phyloP scores from a whole-genome alignment of 1,140 invertebrate species.

The Ceratina japonica region DNA sequence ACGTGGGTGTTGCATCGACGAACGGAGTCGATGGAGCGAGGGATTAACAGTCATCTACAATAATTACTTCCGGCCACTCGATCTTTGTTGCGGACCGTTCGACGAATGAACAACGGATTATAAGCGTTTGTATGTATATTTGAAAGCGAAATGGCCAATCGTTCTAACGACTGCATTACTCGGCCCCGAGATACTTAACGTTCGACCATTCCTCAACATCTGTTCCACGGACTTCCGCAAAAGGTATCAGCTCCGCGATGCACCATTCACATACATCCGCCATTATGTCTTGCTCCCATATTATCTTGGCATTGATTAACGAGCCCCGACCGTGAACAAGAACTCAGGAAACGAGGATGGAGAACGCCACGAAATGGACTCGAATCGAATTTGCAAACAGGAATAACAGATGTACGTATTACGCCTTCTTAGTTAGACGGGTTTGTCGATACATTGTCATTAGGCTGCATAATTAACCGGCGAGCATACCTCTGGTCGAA shows the following conservation, averaged over 20 bases:
- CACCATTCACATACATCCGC: constrained; percentile 38
- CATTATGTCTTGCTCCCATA: constrained; percentile 47
- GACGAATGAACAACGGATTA: too few relatives aligned
- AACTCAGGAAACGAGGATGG: constrained; percentile 33
- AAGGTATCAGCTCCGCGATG: constrained; percentile 38
- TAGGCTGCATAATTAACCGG: neutral
- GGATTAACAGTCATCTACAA: constrained; percentile 14
- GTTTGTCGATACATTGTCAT: constrained; percentile 1
- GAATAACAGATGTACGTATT: neutral
- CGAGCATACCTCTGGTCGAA: neutral
- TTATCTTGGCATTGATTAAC: constrained; percentile 54
- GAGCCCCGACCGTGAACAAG: constrained; percentile 37
- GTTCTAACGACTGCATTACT: constrained; percentile 30
- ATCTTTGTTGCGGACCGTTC: neutral
- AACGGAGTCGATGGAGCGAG: neutral
- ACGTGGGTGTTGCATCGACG: neutral
- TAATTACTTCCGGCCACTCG: neutral
- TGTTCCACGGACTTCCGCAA: constrained; percentile 26
- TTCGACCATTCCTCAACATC: constrained; percentile 37
- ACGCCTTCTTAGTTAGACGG: neutral
- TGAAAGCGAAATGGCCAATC: neutral
- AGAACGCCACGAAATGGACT: constrained; percentile 35
- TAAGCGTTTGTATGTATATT: too few relatives aligned
- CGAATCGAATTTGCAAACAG: constrained; percentile 46
- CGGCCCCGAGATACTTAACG: constrained; percentile 18